These are phyloP conservation scores for Lamellibrachia luymesi DNA, from an alignment of 1,140 invertebrate genomes.

Conservation along the genomic window DNA sequence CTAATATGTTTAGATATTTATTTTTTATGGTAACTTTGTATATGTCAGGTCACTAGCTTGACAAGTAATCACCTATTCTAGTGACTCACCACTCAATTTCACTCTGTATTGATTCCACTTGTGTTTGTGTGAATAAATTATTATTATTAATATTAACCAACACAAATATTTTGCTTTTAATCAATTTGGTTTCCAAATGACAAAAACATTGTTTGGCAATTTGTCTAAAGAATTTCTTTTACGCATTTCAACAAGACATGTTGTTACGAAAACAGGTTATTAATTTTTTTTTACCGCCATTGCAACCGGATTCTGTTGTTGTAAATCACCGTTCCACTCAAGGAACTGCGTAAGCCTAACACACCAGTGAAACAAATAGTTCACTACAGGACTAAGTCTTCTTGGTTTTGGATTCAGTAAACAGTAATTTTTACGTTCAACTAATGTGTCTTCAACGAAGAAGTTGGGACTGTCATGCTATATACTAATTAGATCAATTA, in stretches of 20 bases:
- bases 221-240: background rate
- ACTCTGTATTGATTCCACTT: too few relatives aligned
- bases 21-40: too few relatives aligned
- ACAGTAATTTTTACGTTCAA: background rate
- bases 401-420: background rate
- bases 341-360: background rate
- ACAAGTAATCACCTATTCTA: too few relatives aligned
- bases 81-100: too few relatives aligned
- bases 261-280: background rate
- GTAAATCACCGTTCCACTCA: background rate
- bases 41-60: too few relatives aligned
- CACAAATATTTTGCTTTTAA: background rate
- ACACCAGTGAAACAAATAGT: background rate
- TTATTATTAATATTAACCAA: background rate
- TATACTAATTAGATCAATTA: background rate
- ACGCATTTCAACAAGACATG: background rate
- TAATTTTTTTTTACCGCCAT: background rate
- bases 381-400: background rate
- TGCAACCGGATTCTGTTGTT: background rate
- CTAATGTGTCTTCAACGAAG: background rate
- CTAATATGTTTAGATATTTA: too few relatives aligned
- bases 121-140: background rate
- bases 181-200: background rate
- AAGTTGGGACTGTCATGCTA: background rate
- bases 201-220: too few relatives aligned